Evolutionary conservation across 2,888 invertebrate species (phyloP).

Genomic region (Scotopteryx bipunctaria): DNA sequence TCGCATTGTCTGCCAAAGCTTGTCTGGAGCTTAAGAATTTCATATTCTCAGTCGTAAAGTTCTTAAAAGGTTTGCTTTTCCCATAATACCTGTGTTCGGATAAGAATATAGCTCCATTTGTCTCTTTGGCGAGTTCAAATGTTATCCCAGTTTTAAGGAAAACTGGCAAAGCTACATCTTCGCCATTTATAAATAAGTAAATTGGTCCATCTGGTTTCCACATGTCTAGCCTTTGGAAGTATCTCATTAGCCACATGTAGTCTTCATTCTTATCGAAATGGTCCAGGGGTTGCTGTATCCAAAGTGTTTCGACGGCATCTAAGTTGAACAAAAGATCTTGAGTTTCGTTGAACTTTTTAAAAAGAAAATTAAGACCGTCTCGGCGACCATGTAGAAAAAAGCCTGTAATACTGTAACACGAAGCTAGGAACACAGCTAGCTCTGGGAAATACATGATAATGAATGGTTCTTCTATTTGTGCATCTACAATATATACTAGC

Average conservation of each 20-base stretch:
- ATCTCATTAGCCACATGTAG: slow-evolving; percentile 67
- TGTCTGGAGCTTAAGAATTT: slow-evolving; percentile 63
- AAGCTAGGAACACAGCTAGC: no score
- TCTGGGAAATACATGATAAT: no score
- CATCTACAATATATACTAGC: no score
- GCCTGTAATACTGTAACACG: no score
- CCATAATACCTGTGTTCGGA: slow-evolving; percentile 75
- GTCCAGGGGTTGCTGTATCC: slow-evolving; percentile 66
- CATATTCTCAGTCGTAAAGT: slow-evolving; percentile 55
- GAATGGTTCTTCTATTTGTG: no score
- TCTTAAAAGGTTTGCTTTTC: slow-evolving; percentile 61
- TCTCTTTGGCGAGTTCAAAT: slow-evolving; percentile 68
- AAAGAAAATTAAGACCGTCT: no score
- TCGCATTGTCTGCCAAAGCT: slow-evolving; percentile 67
- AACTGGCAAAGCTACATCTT: slow-evolving; percentile 52
- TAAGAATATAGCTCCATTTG: slow-evolving; percentile 66
- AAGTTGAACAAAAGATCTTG: slow-evolving; percentile 32
- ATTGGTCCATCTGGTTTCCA: slow-evolving; percentile 63
- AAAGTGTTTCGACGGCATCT: slow-evolving; percentile 43
- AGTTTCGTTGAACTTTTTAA: no score
- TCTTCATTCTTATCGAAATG: slow-evolving; percentile 59
- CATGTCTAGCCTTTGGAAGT: slow-evolving; percentile 59
- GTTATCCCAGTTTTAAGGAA: slow-evolving; percentile 60
- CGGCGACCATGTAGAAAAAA: no score
- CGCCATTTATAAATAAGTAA: slow-evolving; percentile 65